These are phyloP conservation scores for Lepidurus couesii DNA, from an alignment of 1,140 invertebrate species.

Conservation along the genomic window DNA sequence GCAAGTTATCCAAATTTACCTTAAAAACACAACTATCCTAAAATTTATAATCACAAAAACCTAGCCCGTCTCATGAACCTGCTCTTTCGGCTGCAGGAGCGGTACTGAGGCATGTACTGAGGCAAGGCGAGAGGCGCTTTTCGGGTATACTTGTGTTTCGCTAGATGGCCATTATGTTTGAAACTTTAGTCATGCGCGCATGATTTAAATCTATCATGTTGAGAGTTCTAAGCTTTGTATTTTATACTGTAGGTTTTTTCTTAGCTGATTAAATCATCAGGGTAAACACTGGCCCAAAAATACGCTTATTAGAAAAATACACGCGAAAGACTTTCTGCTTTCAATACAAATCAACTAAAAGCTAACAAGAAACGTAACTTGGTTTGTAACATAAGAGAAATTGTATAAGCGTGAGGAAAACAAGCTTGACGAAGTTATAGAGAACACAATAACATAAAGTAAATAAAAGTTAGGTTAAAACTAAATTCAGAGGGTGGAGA, in stretches of 20 bases:
- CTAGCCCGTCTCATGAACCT: too few species aligned
- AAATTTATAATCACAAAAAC: too few species aligned
- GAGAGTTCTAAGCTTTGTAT: too few species aligned
- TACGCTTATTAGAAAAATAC: background rate
- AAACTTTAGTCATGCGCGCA: too few species aligned
- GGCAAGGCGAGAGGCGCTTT: too few species aligned
- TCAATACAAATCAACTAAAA: background rate
- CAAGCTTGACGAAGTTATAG: background rate
- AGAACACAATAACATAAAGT: background rate
- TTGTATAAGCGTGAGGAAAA: background rate
- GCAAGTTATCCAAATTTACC: too few species aligned
- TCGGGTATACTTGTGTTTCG: too few species aligned
- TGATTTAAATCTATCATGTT: too few species aligned
- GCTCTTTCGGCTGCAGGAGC: too few species aligned
- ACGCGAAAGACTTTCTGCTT: background rate
- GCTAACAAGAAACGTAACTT: background rate
- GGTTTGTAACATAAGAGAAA: background rate
- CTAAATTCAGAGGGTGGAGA: background rate
- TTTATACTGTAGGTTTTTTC: background rate
- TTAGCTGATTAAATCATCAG: background rate
- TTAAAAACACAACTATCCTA: too few species aligned
- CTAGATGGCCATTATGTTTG: too few species aligned
- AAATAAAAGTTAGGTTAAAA: slow-evolving; percentile 1
- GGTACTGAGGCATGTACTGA: too few species aligned
- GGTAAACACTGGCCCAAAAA: background rate